Evolutionary conservation across 92 coral and sea anemone species (phyloP).

Genomic region (Phenganax marumi): DNA sequence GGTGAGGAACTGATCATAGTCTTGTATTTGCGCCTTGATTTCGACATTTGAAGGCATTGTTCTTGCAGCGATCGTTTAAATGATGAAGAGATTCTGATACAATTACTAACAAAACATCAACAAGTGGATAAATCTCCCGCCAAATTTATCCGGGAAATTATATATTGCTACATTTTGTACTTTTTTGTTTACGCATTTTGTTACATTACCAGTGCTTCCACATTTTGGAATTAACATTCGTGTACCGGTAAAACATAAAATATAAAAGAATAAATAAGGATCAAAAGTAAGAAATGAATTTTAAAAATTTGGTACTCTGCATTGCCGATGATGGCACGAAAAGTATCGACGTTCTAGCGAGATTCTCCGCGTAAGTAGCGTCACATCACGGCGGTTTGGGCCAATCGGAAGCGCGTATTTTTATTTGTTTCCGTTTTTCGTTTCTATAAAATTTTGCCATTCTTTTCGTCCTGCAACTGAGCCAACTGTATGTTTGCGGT

Average conservation of each 20-base stretch:
- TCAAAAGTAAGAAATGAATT: too few species aligned
- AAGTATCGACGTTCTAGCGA: neutral
- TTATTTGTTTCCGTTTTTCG: conserved; percentile 39
- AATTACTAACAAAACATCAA: neutral
- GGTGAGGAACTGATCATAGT: conserved; percentile 22
- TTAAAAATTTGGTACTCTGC: too few species aligned
- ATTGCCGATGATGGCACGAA: neutral
- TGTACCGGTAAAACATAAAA: too few species aligned
- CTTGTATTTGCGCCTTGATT: conserved; percentile 31
- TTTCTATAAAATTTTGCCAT: neutral
- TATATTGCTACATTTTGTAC: too few species aligned
- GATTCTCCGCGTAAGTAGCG: neutral
- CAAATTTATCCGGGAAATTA: too few species aligned
- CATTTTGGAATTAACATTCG: too few species aligned
- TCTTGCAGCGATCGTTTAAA: neutral
- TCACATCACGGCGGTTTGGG: conserved; percentile 25
- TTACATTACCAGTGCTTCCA: too few species aligned
- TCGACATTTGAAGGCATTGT: conserved; percentile 38
- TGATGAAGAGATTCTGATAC: neutral
- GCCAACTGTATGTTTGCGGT: conserved; percentile 32
- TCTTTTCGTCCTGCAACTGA: conserved; percentile 22
- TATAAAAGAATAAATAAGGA: too few species aligned
- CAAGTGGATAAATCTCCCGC: conserved; percentile 8
- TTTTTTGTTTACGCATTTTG: too few species aligned
- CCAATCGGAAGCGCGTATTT: conserved; percentile 35